A percentile compares a stretch with the other conserved stretches of the same genome.
Evolutionary conservation across 2,888 invertebrate genomes (phyloP).

Genomic region (Drosophila anomalipes): DNA sequence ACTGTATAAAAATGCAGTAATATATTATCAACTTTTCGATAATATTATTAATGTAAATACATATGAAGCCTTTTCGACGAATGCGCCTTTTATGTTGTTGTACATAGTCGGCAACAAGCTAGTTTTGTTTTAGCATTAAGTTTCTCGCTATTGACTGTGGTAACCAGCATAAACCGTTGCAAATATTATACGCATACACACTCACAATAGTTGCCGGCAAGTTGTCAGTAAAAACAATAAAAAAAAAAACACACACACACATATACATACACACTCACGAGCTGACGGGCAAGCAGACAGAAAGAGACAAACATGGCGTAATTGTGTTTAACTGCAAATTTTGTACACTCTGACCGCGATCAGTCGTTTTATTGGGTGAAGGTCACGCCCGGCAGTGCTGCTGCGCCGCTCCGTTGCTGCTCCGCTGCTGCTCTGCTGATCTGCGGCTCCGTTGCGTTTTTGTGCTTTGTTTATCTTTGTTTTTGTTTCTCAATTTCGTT

Average conservation of each 20-base stretch:
- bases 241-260: background rate
- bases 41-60: background rate
- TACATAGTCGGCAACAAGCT: background rate
- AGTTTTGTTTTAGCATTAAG: background rate
- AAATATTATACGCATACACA: background rate
- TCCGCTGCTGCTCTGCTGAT: conserved; percentile 27
- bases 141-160: background rate
- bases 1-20: background rate
- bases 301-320: conserved; percentile 48
- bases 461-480: conserved; percentile 29
- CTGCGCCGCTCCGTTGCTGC: conserved; percentile 42
- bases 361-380: conserved; percentile 74
- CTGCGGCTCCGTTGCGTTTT: conserved; percentile 25
- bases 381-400: conserved; percentile 57
- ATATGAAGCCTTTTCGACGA: background rate
- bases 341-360: conserved; percentile 65
- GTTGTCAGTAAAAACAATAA: conserved; percentile 16
- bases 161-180: background rate
- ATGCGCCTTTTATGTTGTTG: background rate
- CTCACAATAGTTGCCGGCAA: conserved; percentile 13
- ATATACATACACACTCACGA: background rate
- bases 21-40: background rate
- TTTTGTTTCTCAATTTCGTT: conserved; percentile 20
- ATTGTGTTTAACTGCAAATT: conserved; percentile 72
- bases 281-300: conserved; percentile 4